Evolutionary conservation across 2,888 invertebrate genomes (phyloP).

Genomic region (Zootermopsis nevadensis): DNA sequence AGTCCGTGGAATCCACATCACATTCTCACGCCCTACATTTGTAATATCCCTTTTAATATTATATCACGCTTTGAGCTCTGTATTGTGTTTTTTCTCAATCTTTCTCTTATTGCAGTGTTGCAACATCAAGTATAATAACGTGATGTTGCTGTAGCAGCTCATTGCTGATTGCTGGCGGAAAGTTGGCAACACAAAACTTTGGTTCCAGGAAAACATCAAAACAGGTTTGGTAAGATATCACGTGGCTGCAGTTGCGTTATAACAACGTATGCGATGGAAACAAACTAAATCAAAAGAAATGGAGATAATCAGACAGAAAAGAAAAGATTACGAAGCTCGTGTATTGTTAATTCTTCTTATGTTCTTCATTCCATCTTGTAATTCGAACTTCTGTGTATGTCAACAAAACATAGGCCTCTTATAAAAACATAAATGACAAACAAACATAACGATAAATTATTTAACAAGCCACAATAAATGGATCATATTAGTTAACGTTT

Average conservation of each 20-base stretch:
- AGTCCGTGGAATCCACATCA: no score
- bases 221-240: conserved; percentile 42
- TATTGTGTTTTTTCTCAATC: no score
- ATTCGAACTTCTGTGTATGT: neutral
- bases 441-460: conserved; percentile 8
- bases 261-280: neutral
- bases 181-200: neutral
- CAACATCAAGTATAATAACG: no score
- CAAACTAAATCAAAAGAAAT: neutral
- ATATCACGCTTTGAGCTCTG: no score
- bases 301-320: neutral
- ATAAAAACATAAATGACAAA: neutral
- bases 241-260: neutral
- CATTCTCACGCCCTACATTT: no score
- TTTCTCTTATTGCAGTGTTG: no score
- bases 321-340: conserved; percentile 2
- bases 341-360: conserved; percentile 11
- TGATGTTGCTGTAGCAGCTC: no score
- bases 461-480: conserved; percentile 29
- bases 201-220: neutral
- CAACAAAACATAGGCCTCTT: neutral
- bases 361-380: neutral
- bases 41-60: no score
- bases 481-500: neutral
- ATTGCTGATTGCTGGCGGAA: neutral